Conservation (phyloP, 2,888 invertebrate species). For the Dicyrtoma fusca region DNA sequence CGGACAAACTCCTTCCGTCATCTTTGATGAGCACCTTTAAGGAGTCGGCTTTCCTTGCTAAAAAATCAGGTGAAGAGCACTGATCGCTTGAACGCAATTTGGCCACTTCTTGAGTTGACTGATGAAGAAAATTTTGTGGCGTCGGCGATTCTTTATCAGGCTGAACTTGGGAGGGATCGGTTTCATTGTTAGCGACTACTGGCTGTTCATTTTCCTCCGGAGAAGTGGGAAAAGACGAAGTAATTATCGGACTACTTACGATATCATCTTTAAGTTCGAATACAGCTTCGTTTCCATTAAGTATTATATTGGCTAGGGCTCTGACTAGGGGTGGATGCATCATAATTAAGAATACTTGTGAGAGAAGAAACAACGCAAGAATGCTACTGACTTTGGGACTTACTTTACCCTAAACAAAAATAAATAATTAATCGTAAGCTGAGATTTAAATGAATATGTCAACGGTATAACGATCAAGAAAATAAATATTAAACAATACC, state of each 20-base stretch:
- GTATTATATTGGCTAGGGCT: conserved; percentile 84
- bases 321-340: conserved; percentile 88
- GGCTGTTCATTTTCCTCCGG: conserved; percentile 8
- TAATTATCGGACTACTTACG: conserved; percentile 18
- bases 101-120: neutral
- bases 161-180: neutral
- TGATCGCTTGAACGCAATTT: conserved; percentile 13
- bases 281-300: conserved; percentile 71
- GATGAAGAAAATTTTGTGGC: conserved; percentile 3
- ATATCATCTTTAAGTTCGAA: conserved; percentile 42
- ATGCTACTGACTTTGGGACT: conserved; percentile 80
- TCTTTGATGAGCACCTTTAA: conserved; percentile 17
- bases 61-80: conserved; percentile 24
- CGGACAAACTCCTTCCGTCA: conserved; percentile 15
- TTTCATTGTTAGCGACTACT: neutral
- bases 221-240: conserved; percentile 16
- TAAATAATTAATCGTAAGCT: neutral
- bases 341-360: conserved; percentile 93
- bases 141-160: neutral
- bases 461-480: too few relatives aligned
- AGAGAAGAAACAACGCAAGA: conserved; percentile 85
- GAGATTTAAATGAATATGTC: too few relatives aligned
- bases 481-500: conserved; percentile 22
- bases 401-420: conserved; percentile 13
- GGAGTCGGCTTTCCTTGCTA: conserved; percentile 25